phyloP scores from a whole-genome alignment of 2,888 invertebrate genomes.

The Dynastes maya region DNA sequence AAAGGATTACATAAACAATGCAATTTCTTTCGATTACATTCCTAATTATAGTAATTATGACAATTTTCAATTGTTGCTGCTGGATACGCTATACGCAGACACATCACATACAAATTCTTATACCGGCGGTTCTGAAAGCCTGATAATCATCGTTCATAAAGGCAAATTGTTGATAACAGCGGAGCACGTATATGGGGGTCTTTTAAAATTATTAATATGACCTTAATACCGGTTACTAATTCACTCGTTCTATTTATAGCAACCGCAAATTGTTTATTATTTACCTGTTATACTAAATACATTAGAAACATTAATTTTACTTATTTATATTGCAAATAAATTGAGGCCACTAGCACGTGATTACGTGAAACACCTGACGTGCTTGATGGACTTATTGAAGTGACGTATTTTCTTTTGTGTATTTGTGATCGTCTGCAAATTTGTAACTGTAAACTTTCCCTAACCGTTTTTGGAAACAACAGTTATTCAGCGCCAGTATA shows the following conservation, averaged over 20 bases:
- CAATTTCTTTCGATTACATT: slow-evolving; percentile 32
- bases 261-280: slow-evolving; percentile 55
- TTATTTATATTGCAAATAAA: slow-evolving; percentile 34
- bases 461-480: too few species aligned
- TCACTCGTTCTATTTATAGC: slow-evolving; percentile 55
- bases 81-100: slow-evolving; percentile 4
- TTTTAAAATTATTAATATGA: slow-evolving; percentile 59
- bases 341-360: slow-evolving; percentile 38
- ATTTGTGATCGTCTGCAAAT: too few species aligned
- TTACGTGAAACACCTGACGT: slow-evolving; percentile 17
- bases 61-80: slow-evolving; percentile 39
- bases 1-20: slow-evolving; percentile 26
- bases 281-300: slow-evolving; percentile 45
- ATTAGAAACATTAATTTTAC: slow-evolving; percentile 20
- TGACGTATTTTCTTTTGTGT: background rate
- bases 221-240: slow-evolving; percentile 59
- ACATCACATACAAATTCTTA: background rate
- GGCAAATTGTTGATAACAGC: slow-evolving; percentile 41
- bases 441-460: too few species aligned
- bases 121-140: slow-evolving; percentile 28
- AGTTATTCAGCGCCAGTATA: too few species aligned
- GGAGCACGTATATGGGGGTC: slow-evolving; percentile 46
- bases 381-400: background rate
- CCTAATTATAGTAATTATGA: slow-evolving; percentile 39
- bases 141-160: slow-evolving; percentile 39